A percentile compares a stretch with the other conserved stretches of the same genome.
These are phyloP conservation scores for Zaprionus africanus DNA, from an alignment of 1,140 invertebrate genomes.

Conservation along the genomic window DNA sequence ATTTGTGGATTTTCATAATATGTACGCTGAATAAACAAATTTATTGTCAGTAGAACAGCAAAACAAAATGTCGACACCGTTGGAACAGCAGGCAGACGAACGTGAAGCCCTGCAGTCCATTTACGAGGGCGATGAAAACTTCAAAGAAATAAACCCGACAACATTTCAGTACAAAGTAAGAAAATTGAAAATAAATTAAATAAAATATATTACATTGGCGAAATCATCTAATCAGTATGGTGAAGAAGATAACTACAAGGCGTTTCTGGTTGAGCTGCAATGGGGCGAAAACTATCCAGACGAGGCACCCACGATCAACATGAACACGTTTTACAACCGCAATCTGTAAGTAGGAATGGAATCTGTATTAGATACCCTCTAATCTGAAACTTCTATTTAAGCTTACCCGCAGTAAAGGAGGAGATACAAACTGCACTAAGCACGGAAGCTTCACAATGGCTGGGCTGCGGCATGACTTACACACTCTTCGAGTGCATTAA, in stretches of 20 bases:
- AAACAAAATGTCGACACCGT: constrained; percentile 85
- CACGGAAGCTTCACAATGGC: constrained; percentile 91
- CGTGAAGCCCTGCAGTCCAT: constrained; percentile 95
- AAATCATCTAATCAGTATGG: constrained; percentile 89
- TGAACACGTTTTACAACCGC: constrained; percentile 97
- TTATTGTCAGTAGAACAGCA: constrained; percentile 11
- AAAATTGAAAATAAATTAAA: constrained; percentile 27
- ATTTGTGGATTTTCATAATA: constrained; percentile 18
- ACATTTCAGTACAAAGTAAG: constrained; percentile 96
- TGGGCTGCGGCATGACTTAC: constrained; percentile 97
- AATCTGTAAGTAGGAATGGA: constrained; percentile 90
- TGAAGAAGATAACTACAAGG: constrained; percentile 91
- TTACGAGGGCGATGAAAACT: constrained; percentile 95
- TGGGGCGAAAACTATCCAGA: constrained; percentile 95
- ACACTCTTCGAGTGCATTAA: constrained; percentile 96
- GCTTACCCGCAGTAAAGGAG: constrained; percentile 89
- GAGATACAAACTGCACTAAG: constrained; percentile 88
- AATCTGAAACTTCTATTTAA: constrained; percentile 75
- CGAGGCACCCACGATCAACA: constrained; percentile 91
- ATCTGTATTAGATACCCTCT: background rate
- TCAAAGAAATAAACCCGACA: constrained; percentile 91
- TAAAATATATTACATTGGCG: background rate
- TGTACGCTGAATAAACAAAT: constrained; percentile 26
- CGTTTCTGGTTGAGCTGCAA: constrained; percentile 94
- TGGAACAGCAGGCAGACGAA: constrained; percentile 93